Evolutionary conservation across 2,113 vertebrate species (phyloP), one percentile per base, ranked within the genome.

Genomic region (Pipa parva): DNA sequence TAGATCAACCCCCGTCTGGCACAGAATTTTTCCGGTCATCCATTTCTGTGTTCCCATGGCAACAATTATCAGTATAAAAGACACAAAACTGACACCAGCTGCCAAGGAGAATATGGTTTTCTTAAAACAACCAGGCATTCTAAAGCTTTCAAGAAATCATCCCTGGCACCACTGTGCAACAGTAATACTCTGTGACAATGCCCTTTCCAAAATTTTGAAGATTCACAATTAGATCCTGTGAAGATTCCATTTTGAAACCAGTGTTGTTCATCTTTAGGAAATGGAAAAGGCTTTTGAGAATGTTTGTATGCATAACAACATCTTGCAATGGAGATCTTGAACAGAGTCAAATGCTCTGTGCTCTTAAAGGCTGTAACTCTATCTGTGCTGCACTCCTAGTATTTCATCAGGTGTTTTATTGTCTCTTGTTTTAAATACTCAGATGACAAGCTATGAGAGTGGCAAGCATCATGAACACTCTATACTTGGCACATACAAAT

Each of bases 1-100:
- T 57, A 99, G 79, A 28, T 97, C 97, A 12, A 82, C 94, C 42
- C 93, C 95, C 0, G 95, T 99, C 80, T 97, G 92, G 75, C 97
- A 99, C 25, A 98, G 85, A 72, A 93, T 94, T 72, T 84, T 89
- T 2, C 92, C 97, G 1, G 84, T 89, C 72, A 93, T 84, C 97
- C 97, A 99, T 65, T 84, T 89, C 54, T 93, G 92, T 21, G 83
- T 90, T 3, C 86, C 87, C 78, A 97, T 85, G 11, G 93, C 93
- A 15, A 87, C 76, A 2, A 91, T 73, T 74, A 93, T 74, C 55
- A 97, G 87, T 48, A 86, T 59, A 72, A 89, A 92, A 13, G 97
- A 97, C 10, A 72, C 80, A 64, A 94, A 83, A 71, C 92, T 95
- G 39, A 94, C 71, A 4, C 85, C 27, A 27, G 95, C 91, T 46